Evolutionary conservation across 2,113 vertebrate genomes (phyloP), one percentile per base, ranked within the genome.

Genomic region (Dipodomys stephensi): DNA sequence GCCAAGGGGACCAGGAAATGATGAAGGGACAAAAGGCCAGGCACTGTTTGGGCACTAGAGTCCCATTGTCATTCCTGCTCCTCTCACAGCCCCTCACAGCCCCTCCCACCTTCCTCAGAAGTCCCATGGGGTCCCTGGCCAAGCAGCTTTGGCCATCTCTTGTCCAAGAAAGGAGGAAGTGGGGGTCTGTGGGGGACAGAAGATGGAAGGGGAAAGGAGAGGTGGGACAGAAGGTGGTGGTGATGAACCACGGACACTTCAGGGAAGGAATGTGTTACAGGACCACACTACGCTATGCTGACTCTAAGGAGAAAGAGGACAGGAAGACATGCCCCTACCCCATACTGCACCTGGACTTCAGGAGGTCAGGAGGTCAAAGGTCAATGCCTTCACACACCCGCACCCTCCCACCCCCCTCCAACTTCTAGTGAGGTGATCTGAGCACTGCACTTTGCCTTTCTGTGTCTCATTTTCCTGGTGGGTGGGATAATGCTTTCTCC

Each of bases 341-440:
- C n/a, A 18, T 30, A 6, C 20, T 7, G 9, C 0, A 53, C 53
- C 53, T 16, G 74, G 77, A 44, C 9, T 57, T 57, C 13, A 13
- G 39, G 19, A 32, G n/a, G 19, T 49, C 35, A n/a, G 68, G 16
- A 88, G 53, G 15, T 57, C 53, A 57, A 57, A 1, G 4, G 7
- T 83, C 88, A 77, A 39, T 39, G 11, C 23, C 35, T 3, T 27
- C 2, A 0, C 23, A 39, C 5, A 39, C 8, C 27, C 32, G 11
- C 10, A 15, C 39, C 39, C 39, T 39, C 39, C n/a, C n/a, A n/a
- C n/a, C n/a, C 35, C 39, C 39, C 39, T 5, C 39, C 39, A 5
- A 39, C 39, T 4, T 19, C 12, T 0, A 5, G 19, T 22, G 30
- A 3, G 0, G 0, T 35, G 49, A 13, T 6, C 10, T 20, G 13